Evolutionary conservation across 2,888 invertebrate species (phyloP).

Genomic region (Prionchulus punctatus): DNA sequence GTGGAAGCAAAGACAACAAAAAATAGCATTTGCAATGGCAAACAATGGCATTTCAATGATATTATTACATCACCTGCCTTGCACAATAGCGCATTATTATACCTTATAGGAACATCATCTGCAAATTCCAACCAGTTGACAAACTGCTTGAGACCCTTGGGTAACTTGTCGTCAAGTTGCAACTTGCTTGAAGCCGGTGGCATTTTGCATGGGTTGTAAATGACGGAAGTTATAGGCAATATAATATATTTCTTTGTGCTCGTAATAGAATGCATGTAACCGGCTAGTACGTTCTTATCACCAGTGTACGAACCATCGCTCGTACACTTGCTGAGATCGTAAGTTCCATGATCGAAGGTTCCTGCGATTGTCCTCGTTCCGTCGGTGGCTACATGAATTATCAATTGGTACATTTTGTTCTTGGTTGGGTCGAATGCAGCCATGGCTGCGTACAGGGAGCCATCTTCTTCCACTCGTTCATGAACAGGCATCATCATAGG

Average conservation of each 20-base stretch:
- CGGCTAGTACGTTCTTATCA: background rate
- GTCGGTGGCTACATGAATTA: constrained; percentile 26
- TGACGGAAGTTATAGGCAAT: constrained; percentile 25
- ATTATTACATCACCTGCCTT: too few species aligned
- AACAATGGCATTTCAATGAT: too few species aligned
- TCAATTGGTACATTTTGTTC: constrained; percentile 25
- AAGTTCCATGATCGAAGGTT: constrained; percentile 27
- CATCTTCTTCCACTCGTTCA: constrained; percentile 15
- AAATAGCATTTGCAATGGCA: too few species aligned
- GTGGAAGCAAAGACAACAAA: too few species aligned
- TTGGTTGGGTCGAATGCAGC: constrained; percentile 26
- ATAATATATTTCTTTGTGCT: constrained; percentile 28
- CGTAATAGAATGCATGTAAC: constrained; percentile 29
- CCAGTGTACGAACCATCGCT: constrained; percentile 27
- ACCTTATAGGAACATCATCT: too few species aligned
- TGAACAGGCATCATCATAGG: constrained; percentile 30
- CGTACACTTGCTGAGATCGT: constrained; percentile 27
- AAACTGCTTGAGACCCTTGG: too few species aligned
- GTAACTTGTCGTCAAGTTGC: too few species aligned
- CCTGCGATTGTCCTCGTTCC: constrained; percentile 26
- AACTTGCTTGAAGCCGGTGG: too few species aligned
- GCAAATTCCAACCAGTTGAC: too few species aligned
- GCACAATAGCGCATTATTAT: too few species aligned
- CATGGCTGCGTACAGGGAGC: constrained; percentile 26
- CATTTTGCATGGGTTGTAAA: constrained; percentile 1